Evolutionary conservation across 1,140 invertebrate genomes (phyloP).

Genomic region (Drosophila saltans): DNA sequence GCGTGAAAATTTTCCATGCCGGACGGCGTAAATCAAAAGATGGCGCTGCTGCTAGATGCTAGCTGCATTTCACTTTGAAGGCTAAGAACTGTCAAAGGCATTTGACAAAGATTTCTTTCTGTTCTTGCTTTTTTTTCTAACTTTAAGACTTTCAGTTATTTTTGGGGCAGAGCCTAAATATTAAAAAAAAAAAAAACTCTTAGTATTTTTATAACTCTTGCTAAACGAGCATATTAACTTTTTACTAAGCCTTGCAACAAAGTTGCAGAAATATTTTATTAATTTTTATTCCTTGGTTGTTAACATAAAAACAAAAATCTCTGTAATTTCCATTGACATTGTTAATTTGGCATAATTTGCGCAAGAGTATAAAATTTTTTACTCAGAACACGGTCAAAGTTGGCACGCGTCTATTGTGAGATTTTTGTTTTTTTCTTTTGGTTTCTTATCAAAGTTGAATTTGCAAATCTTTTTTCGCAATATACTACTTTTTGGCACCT

Average conservation of each 20-base stretch:
- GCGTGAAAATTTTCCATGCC: slow-evolving; percentile 68
- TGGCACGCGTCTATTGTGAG: neutral
- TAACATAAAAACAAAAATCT: too few species aligned
- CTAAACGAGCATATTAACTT: neutral
- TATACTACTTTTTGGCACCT: slow-evolving; percentile 8
- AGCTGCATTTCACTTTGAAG: slow-evolving; percentile 68
- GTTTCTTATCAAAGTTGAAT: neutral
- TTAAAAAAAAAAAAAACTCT: slow-evolving; percentile 5
- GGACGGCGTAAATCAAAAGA: slow-evolving; percentile 74
- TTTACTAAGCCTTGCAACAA: neutral
- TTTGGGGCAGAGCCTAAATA: slow-evolving; percentile 8
- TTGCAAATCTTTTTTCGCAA: slow-evolving; percentile 22
- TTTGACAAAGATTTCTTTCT: slow-evolving; percentile 47
- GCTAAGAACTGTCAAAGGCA: slow-evolving; percentile 68
- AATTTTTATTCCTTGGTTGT: too few species aligned
- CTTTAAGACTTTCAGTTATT: slow-evolving; percentile 46
- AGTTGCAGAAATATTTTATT: too few species aligned
- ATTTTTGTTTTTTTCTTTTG: neutral
- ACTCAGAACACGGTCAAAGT: neutral
- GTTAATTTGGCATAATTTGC: too few species aligned
- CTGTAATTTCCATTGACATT: too few species aligned
- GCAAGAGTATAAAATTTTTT: too few species aligned
- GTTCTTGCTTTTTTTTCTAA: neutral
- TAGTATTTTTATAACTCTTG: neutral
- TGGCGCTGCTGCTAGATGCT: slow-evolving; percentile 18